A percentile compares a stretch with the other conserved stretches of the same genome.
Evolutionary conservation across 2,113 vertebrate species (phyloP).

Genomic region (Hippocampus barbouri): DNA sequence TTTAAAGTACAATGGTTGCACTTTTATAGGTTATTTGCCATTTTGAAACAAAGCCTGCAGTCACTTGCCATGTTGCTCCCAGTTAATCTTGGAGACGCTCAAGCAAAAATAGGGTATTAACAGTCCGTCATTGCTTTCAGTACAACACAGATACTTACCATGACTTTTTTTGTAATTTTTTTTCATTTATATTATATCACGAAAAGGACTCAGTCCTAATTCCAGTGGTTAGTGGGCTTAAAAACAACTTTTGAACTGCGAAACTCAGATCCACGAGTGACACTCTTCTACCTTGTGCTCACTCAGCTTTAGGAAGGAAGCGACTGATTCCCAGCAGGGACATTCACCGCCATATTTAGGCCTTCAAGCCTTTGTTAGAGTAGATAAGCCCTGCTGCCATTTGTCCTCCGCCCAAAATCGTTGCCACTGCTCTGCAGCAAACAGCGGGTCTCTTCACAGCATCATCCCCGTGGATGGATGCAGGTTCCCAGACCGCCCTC

Average conservation of each 20-base stretch:
- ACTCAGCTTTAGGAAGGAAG: conserved; percentile 93
- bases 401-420: conserved; percentile 83
- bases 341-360: conserved; percentile 81
- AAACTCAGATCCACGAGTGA: conserved; percentile 52
- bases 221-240: not conserved
- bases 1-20: not conserved
- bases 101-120: not conserved
- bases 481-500: conserved; percentile 27
- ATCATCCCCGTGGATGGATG: conserved; percentile 27
- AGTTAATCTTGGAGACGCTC: not conserved
- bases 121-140: not conserved
- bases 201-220: not conserved
- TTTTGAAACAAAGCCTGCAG: not conserved
- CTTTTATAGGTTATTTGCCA: not conserved
- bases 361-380: conserved; percentile 85
- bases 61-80: not conserved
- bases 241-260: conserved; percentile 6
- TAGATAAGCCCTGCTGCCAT: conserved; percentile 77
- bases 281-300: conserved; percentile 74
- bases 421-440: conserved; percentile 79
- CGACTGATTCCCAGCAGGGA: conserved; percentile 73
- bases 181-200: too few species aligned
- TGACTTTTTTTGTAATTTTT: not conserved
- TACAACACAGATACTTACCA: not conserved
- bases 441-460: conserved; percentile 69